Evolutionary conservation across 2,888 invertebrate genomes (phyloP), one percentile per base, ranked within the genome.

Genomic region (Diachrysia chrysitis): DNA sequence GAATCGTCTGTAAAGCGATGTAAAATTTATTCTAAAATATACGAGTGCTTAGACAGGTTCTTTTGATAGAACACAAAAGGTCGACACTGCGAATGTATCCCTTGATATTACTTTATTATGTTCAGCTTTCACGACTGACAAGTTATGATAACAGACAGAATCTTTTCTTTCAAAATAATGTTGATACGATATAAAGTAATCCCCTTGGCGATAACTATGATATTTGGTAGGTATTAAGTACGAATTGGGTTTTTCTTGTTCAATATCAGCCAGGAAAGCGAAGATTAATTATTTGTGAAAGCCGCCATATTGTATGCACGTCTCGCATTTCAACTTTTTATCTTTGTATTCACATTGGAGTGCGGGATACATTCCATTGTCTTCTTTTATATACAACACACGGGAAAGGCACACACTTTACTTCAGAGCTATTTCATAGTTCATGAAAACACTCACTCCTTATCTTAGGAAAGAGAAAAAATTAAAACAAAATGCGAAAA

Each of bases 381-480:
- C 78, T 77, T 69, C 61, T 71, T 71, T 69, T 72, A 67, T 64
- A 51, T 59, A 78, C 58, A 69, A 80, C 58, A 68, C 57, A 67
- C 76, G 66, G 83, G 83, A 76, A 81, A 81, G 81, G 81, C 81
- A 81, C 81, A 78, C 83, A 73, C 73, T 78, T 68, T 60, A 82
- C 63, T 70, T 74, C 68, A 70, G 74, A 77, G 73, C 51, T 66
- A 58, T 77, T 80, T 77, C 71, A 79, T 77, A 73, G 59, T 53
- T 69, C 63, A 80, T 77, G 78, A 80, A 65, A 82, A 71, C 62
- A 72, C 74, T 69, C 65, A 70, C 65, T 71, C 69, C 65, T 72
- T 63, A 69, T 51, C 66, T 58, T 77, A 65, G 59, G 73, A 79
- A 73, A 54, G 66, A 71, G 66, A 74, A 51, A 51, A n/a, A 21